Evolutionary conservation across 2,888 invertebrate genomes (phyloP), one percentile per base, ranked within the genome.

Genomic region (Drosophila meridionalis): DNA sequence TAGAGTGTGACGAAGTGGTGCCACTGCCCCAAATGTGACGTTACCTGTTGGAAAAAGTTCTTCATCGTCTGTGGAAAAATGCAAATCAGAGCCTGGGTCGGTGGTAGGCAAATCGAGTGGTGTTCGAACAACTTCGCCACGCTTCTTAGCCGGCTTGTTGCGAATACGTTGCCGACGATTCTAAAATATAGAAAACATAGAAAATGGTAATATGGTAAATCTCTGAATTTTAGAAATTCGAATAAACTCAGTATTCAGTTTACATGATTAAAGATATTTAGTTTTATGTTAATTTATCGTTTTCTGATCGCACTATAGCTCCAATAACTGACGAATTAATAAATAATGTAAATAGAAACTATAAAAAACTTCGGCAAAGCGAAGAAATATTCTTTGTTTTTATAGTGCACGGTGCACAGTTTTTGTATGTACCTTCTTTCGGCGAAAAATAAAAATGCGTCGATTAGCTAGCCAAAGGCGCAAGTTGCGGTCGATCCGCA

Each of bases 11-110:
- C 91, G 90, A 20, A 90, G 72, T 4, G 89, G 87, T 0, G 92
- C 89, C 62, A 92, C 83, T 7, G 82, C 87, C 0, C 78, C 72
- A 40, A 73, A 80, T 26, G 70, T 72, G 20, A 63, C 60, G 32
- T 82, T 83, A 0, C 77, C 77, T 2, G 62, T 43, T 3, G 86
- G 61, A 34, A 69, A 57, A 40, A 82, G 75, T 50, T 85, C 84
- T 82, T 95, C 95, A 63, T 95, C 95, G 78, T 96, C 96, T 0
- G 95, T 95, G 11, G 95, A 95, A 76, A 93, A 94, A 73, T 91
- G 91, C 61, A 94, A 84, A 86, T 96, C 96, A 4, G 95, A 95
- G 81, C 95, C 95, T 0, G 95, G 96, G 91, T 96, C 96, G 9
- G 96, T 95, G 52, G 95, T 95, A 73, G 94, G 94, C 73, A 94